These are phyloP conservation scores for Tupiocoris notatus DNA, from an alignment of 2,888 invertebrate species.

Conservation along the genomic window DNA sequence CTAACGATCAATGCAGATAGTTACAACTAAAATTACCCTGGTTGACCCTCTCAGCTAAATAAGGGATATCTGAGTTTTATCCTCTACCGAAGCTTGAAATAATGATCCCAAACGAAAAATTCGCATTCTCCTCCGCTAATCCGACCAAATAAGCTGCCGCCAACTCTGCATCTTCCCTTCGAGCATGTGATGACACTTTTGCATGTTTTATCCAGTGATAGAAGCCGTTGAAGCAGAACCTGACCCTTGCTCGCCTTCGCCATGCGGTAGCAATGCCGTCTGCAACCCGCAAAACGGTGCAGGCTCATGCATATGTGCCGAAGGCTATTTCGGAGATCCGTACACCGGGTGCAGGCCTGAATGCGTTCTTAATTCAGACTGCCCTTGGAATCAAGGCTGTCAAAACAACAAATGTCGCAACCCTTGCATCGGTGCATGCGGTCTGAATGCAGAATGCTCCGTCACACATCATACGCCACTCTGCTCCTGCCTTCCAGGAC, in stretches of 20 bases:
- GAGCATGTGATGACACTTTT: constrained; percentile 9
- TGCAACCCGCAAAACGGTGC: constrained; percentile 67
- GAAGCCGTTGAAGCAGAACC: constrained; percentile 52
- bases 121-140: no score
- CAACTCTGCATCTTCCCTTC: no score
- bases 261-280: constrained; percentile 75
- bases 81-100: no score
- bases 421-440: constrained; percentile 76
- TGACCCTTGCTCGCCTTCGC: constrained; percentile 68
- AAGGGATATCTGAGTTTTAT: no score
- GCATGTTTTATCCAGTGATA: constrained; percentile 39
- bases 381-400: constrained; percentile 65
- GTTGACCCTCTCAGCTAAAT: no score
- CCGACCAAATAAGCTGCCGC: no score
- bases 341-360: constrained; percentile 75
- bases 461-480: constrained; percentile 79
- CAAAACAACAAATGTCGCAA: constrained; percentile 74
- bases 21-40: no score
- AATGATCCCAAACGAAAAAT: no score
- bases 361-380: constrained; percentile 74
- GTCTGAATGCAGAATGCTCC: constrained; percentile 74
- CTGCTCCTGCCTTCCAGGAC: constrained; percentile 71
- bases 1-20: no score
- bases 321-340: constrained; percentile 74
- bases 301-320: constrained; percentile 72